Evolutionary conservation across 2,113 vertebrate genomes (phyloP).

Genomic region (Benitochromis conjunctus): DNA sequence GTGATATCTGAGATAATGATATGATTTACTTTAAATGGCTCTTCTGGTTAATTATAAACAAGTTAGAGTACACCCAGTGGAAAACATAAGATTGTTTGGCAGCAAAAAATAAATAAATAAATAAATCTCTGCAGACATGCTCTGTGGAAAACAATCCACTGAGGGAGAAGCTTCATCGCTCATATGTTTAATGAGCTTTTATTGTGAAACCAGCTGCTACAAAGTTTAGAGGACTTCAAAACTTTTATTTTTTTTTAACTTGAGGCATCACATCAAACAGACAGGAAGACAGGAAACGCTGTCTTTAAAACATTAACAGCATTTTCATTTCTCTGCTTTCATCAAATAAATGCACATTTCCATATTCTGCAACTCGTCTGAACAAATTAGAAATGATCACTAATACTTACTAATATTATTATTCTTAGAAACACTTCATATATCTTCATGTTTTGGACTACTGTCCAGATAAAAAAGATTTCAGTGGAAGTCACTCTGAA

Average conservation of each 20-base stretch:
- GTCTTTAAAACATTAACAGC: neutral
- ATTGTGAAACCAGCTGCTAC: neutral
- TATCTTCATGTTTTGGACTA: accelerated
- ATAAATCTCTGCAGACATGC: neutral
- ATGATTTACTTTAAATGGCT: neutral
- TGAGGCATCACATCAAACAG: accelerated
- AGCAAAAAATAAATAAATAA: neutral
- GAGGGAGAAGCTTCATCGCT: neutral
- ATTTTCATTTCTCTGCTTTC: neutral
- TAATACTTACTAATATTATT: accelerated
- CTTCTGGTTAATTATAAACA: constrained; percentile 3
- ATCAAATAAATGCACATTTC: neutral
- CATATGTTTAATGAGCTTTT: neutral
- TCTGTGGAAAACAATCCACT: neutral
- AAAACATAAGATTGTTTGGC: neutral
- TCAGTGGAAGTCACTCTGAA: no score
- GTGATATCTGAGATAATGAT: neutral
- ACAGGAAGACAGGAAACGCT: no score
- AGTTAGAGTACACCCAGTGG: neutral
- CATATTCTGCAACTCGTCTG: accelerated
- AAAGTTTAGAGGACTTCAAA: neutral
- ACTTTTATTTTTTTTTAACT: neutral
- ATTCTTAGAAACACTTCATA: neutral
- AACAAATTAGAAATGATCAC: neutral
- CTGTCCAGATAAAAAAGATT: neutral